phyloP scores from a whole-genome alignment of 2,113 vertebrate genomes.

The Rhabdornis inornatus region DNA sequence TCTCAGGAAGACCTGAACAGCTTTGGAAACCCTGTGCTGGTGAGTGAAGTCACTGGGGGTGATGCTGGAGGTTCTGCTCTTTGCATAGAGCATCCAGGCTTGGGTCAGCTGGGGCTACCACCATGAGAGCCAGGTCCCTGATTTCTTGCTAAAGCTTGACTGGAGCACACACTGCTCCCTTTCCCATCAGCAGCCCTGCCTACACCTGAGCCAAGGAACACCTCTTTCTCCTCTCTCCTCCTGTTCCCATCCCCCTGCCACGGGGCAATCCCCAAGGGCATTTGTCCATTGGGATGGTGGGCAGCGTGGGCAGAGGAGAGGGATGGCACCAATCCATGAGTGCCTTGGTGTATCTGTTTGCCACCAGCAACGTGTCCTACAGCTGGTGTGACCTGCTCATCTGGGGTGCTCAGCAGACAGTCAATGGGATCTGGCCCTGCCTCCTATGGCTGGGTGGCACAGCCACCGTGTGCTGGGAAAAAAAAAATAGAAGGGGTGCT shows the following conservation, averaged over 20 bases:
- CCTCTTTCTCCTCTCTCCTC: neutral
- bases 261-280: fast-evolving
- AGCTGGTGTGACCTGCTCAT: neutral
- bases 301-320: neutral
- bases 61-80: neutral
- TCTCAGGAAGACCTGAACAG: neutral
- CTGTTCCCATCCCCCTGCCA: neutral
- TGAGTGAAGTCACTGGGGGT: neutral
- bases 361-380: neutral
- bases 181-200: neutral
- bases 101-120: neutral
- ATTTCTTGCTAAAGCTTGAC: neutral
- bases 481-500: neutral
- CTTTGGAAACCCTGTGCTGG: neutral
- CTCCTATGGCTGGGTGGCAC: fast-evolving
- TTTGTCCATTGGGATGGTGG: neutral
- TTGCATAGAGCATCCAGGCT: neutral
- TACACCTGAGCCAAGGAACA: neutral
- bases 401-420: fast-evolving
- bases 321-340: fast-evolving
- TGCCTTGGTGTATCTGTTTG: neutral
- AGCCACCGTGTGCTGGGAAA: fast-evolving
- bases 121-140: fast-evolving
- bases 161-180: neutral
- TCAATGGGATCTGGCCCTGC: fast-evolving